Percentiles rank a stretch among this genome's conserved stretches.
These are phyloP conservation scores for Drosophila lutescens DNA, from an alignment of 2,888 invertebrate species.

Conservation along the genomic window DNA sequence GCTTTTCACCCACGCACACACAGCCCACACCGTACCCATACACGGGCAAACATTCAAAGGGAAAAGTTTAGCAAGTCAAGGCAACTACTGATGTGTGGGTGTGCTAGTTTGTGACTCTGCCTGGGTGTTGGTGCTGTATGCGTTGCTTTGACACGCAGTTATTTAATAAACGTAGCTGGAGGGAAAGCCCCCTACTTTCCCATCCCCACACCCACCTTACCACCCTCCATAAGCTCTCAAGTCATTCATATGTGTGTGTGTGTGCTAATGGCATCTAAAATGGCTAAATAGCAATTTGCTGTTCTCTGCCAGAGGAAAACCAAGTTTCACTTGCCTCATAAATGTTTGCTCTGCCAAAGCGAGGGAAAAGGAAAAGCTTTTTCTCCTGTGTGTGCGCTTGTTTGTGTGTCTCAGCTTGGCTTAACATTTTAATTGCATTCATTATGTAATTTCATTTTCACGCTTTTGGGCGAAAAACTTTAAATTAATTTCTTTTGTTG, in stretches of 20 bases:
- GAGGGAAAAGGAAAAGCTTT: slow-evolving; percentile 28
- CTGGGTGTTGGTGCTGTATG: slow-evolving; percentile 26
- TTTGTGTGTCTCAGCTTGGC: slow-evolving; percentile 45
- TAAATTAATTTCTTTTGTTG: slow-evolving; percentile 77
- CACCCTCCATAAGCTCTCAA: slow-evolving; percentile 41
- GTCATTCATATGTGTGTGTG: slow-evolving; percentile 12
- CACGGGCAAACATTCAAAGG: slow-evolving; percentile 7
- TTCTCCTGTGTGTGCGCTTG: neutral
- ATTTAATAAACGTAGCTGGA: slow-evolving; percentile 71
- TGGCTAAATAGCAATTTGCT: slow-evolving; percentile 79
- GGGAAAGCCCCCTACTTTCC: slow-evolving; percentile 23
- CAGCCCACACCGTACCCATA: slow-evolving; percentile 18
- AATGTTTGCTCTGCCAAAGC: slow-evolving; percentile 55
- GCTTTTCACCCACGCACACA: slow-evolving; percentile 51
- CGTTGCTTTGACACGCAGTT: slow-evolving; percentile 70
- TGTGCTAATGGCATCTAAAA: slow-evolving; percentile 80
- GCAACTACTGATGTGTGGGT: slow-evolving; percentile 27
- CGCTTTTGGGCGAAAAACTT: slow-evolving; percentile 69
- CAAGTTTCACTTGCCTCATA: slow-evolving; percentile 64
- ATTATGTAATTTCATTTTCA: slow-evolving; percentile 79
- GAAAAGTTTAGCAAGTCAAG: slow-evolving; percentile 49
- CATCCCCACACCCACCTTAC: slow-evolving; percentile 23
- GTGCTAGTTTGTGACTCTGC: slow-evolving; percentile 24
- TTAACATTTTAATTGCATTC: slow-evolving; percentile 78
- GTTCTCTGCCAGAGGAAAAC: slow-evolving; percentile 56